Conservation (phyloP, 64 coral and sea anemone species). For the Montipora efflorescens region DNA sequence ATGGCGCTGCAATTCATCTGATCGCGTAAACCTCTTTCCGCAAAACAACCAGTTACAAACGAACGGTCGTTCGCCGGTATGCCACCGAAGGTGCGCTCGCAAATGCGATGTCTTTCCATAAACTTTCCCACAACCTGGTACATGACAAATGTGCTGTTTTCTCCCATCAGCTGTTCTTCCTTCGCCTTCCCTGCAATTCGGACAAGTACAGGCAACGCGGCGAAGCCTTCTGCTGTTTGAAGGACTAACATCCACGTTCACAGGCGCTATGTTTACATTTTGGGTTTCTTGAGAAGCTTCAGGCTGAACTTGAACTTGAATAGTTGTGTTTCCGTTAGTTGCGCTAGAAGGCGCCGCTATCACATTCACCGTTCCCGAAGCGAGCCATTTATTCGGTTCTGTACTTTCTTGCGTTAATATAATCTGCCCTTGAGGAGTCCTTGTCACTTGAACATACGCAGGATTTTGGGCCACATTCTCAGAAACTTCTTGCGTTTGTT, state of each 20-base stretch:
- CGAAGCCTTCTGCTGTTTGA: conserved; percentile 79
- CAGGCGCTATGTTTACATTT: conserved; percentile 2
- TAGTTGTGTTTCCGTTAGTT: conserved; percentile 61
- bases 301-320: conserved; percentile 61
- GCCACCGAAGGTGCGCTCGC: conserved; percentile 98
- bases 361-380: conserved; percentile 64
- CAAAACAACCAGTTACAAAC: conserved; percentile 99
- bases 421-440: conserved; percentile 89
- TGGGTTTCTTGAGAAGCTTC: conserved; percentile 67
- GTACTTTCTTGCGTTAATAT: conserved; percentile 86
- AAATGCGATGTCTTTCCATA: conserved; percentile 99
- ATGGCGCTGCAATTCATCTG: conserved; percentile 95
- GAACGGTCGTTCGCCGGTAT: conserved; percentile 96
- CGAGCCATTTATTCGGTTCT: conserved; percentile 83
- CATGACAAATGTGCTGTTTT: conserved; percentile 97
- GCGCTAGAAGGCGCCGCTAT: conserved; percentile 47
- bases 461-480: conserved; percentile 59
- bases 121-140: conserved; percentile 96
- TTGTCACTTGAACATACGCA: conserved; percentile 87
- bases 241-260: conserved; percentile 28
- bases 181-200: conserved; percentile 97
- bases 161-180: conserved; percentile 92
- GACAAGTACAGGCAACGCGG: conserved; percentile 96
- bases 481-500: conserved; percentile 42
- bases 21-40: conserved; percentile 96